Evolutionary conservation across 2,113 vertebrate species (phyloP).

Genomic region (Gracilinanus agilis): DNA sequence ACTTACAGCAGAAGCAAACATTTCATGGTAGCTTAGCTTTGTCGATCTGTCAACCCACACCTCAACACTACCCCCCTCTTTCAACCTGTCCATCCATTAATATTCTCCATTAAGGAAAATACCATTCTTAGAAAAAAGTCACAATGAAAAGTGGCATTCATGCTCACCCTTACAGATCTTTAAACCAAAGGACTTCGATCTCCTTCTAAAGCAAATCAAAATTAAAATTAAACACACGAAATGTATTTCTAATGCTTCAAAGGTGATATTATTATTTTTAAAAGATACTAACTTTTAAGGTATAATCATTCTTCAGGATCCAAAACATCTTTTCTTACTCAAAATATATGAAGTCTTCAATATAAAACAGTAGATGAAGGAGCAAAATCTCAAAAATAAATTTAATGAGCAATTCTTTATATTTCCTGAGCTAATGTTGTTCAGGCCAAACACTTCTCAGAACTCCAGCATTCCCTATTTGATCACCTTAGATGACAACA

Average conservation of each 20-base stretch:
- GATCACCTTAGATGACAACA: neutral
- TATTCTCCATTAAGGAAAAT: slow-evolving; percentile 44
- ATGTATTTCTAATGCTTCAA: neutral
- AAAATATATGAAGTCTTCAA: neutral
- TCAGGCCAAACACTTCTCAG: neutral
- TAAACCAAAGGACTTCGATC: neutral
- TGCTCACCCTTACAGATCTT: neutral
- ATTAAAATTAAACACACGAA: neutral
- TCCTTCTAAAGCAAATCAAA: neutral
- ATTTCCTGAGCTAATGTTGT: neutral
- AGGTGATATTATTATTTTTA: neutral
- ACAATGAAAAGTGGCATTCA: neutral
- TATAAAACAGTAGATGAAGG: neutral
- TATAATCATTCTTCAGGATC: neutral
- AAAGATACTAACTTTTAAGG: neutral
- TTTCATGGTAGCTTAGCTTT: neutral
- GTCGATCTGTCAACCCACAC: neutral
- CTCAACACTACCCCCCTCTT: neutral
- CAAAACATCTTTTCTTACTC: neutral
- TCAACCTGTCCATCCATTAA: neutral
- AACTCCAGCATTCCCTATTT: neutral
- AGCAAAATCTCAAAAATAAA: neutral
- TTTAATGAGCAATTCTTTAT: neutral
- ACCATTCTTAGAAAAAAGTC: neutral
- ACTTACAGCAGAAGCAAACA: neutral